Evolutionary conservation across 2,113 vertebrate genomes (phyloP).

Genomic region (Hydrochoerus hydrochaeris): DNA sequence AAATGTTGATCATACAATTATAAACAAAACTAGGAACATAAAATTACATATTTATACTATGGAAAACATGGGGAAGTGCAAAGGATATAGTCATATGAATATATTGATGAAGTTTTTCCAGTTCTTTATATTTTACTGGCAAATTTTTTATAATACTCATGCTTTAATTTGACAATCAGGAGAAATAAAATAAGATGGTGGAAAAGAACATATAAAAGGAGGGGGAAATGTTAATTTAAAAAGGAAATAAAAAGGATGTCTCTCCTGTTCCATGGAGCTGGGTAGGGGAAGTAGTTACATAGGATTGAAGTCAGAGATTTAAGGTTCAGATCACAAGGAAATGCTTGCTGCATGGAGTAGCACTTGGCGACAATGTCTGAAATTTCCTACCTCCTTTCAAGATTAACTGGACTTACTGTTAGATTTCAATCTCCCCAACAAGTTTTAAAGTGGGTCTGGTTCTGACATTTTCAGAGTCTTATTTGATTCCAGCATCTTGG

Average conservation of each 20-base stretch:
- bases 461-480: neutral
- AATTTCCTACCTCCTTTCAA: neutral
- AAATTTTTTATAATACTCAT: neutral
- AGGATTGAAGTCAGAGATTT: neutral
- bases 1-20: conserved; percentile 46
- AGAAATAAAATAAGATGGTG: conserved; percentile 12
- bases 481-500: neutral
- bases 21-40: neutral
- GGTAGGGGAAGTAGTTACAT: accelerated
- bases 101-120: neutral
- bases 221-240: neutral
- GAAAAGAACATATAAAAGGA: neutral
- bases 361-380: neutral
- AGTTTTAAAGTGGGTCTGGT: neutral
- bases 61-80: neutral
- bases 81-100: neutral
- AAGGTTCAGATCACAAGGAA: neutral
- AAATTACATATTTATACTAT: neutral
- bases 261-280: neutral
- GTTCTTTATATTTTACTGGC: neutral
- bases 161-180: conserved; percentile 6
- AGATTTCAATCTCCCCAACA: neutral
- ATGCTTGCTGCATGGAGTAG: neutral
- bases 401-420: neutral
- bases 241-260: neutral